phyloP scores from a whole-genome alignment of 2,113 vertebrate genomes.

The Redunca redunca region DNA sequence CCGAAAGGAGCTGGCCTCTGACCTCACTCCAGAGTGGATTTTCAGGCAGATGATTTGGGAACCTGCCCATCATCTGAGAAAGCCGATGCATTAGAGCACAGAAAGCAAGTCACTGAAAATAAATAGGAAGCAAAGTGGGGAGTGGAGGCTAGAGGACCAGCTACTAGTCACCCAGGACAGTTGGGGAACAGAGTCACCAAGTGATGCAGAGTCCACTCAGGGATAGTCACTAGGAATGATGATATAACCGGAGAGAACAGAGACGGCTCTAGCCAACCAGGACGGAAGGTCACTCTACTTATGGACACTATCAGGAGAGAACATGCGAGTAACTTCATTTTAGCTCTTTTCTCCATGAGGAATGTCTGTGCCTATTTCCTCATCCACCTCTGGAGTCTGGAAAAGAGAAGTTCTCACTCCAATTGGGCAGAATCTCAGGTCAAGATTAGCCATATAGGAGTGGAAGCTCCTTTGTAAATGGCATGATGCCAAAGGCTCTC shows the following conservation, averaged over 20 bases:
- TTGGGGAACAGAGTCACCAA: not conserved
- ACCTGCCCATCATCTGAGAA: not conserved
- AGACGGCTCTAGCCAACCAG: not conserved
- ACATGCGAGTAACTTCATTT: not conserved
- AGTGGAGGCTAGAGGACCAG: not conserved
- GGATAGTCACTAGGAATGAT: not conserved
- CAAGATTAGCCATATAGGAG: not conserved
- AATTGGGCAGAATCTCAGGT: not conserved
- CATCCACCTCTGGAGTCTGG: not conserved
- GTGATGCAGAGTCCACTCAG: not conserved
- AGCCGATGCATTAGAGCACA: not conserved
- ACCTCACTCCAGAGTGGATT: not conserved
- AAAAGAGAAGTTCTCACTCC: not conserved
- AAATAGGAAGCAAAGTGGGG: not conserved
- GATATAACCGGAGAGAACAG: not conserved
- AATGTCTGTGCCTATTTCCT: not conserved
- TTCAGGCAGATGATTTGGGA: not conserved
- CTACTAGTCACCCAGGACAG: not conserved
- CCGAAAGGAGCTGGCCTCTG: too few relatives aligned
- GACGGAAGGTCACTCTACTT: not conserved
- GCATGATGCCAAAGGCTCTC: not conserved
- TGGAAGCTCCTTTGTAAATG: not conserved
- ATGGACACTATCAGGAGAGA: not conserved
- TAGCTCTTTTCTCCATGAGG: not conserved
- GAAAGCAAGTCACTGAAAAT: not conserved